These are phyloP conservation scores for Poecilia picta DNA, from an alignment of 2,797 vertebrate genomes.

Conservation along the genomic window DNA sequence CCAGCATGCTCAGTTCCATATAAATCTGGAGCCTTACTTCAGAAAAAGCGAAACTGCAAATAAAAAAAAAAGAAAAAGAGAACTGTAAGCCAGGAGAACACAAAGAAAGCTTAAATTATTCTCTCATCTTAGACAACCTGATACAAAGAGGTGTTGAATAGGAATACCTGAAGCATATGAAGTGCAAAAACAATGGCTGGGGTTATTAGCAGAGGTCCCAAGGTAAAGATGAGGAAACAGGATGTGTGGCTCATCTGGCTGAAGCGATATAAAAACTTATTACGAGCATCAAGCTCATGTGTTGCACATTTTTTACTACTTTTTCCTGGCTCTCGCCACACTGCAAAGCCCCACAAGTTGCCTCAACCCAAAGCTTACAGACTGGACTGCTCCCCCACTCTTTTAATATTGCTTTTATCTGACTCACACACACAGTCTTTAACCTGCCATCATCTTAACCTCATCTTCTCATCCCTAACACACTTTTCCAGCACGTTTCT, in stretches of 20 bases:
- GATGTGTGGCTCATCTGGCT: constrained; percentile 49
- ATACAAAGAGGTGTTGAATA: constrained; percentile 6
- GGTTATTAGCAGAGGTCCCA: background rate
- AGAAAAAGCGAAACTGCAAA: constrained; percentile 2
- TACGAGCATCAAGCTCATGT: constrained; percentile 51
- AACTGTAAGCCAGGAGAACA: background rate
- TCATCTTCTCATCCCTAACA: constrained; percentile 7
- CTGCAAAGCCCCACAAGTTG: constrained; percentile 14
- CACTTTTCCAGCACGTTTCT: background rate
- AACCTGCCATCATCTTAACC: constrained; percentile 25
- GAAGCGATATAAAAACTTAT: constrained; percentile 46
- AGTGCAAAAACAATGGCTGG: constrained; percentile 13
- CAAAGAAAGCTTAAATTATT: constrained; percentile 9
- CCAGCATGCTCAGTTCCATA: background rate
- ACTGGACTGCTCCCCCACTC: constrained; percentile 8
- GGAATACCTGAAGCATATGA: constrained; percentile 19
- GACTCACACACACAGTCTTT: constrained; percentile 23
- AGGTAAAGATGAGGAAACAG: constrained; percentile 49
- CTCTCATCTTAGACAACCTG: constrained; percentile 12
- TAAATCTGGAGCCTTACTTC: constrained; percentile 9
- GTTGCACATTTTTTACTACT: constrained; percentile 59
- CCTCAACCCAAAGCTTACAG: constrained; percentile 22
- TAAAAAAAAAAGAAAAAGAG: background rate
- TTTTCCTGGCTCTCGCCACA: constrained; percentile 62
- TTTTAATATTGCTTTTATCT: constrained; percentile 7